A percentile compares a stretch with the other conserved stretches of the same genome.
phyloP scores from a whole-genome alignment of 1,140 invertebrate genomes.

The Drosophila novamexicana region DNA sequence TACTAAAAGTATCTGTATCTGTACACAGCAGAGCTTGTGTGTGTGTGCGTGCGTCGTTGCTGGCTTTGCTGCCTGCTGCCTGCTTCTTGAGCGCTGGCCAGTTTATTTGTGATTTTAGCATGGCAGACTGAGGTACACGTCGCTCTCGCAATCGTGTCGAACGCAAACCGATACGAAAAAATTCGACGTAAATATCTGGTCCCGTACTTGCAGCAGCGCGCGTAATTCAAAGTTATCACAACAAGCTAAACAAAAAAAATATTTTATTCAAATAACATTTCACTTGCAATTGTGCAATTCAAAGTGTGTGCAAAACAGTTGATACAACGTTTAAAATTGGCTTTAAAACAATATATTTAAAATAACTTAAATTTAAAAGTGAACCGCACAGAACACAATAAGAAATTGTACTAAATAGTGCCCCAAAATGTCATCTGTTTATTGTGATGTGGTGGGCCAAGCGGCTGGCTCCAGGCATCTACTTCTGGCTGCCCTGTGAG shows the following conservation, averaged over 20 bases:
- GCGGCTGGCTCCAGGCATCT: constrained; percentile 44
- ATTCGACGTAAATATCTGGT: constrained; percentile 65
- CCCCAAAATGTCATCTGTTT: constrained; percentile 58
- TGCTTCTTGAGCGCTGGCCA: constrained; percentile 76
- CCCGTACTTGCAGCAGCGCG: constrained; percentile 57
- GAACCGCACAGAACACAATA: constrained; percentile 21
- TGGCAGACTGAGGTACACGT: constrained; percentile 76
- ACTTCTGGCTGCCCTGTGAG: constrained; percentile 58
- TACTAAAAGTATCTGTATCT: constrained; percentile 35
- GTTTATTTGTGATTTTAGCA: constrained; percentile 84
- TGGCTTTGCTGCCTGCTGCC: constrained; percentile 68
- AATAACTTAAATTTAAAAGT: constrained; percentile 14
- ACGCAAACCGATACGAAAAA: constrained; percentile 63
- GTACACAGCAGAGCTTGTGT: background rate
- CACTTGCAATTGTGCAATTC: constrained; percentile 34
- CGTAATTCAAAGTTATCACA: constrained; percentile 76
- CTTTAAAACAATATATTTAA: constrained; percentile 12
- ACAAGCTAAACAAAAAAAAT: constrained; percentile 24
- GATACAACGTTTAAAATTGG: constrained; percentile 21
- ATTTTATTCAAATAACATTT: constrained; percentile 31
- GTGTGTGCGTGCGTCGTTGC: constrained; percentile 40
- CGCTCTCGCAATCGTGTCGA: constrained; percentile 64
- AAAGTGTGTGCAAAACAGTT: constrained; percentile 26
- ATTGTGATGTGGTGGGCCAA: constrained; percentile 66
- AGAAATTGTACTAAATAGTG: constrained; percentile 26